Percentiles rank a stretch among this genome's conserved stretches.
These are phyloP conservation scores for Ranitomeya variabilis DNA, from an alignment of 2,113 vertebrate species.

Conservation along the genomic window DNA sequence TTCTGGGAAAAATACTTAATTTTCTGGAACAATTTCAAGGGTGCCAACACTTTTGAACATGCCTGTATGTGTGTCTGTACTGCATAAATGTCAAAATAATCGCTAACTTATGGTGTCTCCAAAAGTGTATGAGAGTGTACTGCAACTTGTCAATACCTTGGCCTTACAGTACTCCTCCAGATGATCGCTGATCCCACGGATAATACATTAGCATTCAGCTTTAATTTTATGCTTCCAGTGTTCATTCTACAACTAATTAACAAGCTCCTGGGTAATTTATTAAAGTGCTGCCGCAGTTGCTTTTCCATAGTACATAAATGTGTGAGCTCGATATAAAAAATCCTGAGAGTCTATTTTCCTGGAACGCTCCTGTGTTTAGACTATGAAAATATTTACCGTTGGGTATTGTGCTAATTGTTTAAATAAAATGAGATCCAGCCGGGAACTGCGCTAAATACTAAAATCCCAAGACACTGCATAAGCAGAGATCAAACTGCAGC, in stretches of 20 bases:
- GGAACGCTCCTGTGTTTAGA: background rate
- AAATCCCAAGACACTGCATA: background rate
- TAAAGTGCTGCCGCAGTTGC: background rate
- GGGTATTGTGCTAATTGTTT: slow-evolving; percentile 5
- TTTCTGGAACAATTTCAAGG: too few relatives aligned
- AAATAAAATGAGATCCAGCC: background rate
- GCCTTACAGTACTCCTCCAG: background rate
- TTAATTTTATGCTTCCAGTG: background rate
- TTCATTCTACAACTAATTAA: background rate
- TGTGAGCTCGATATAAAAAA: background rate
- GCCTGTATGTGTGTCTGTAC: too few relatives aligned
- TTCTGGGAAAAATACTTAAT: too few relatives aligned
- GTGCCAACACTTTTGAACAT: too few relatives aligned
- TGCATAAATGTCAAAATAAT: too few relatives aligned
- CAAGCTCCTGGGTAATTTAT: background rate
- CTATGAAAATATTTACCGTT: background rate
- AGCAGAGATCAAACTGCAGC: background rate
- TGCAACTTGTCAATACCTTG: too few relatives aligned
- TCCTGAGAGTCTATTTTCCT: background rate
- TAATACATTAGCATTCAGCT: background rate
- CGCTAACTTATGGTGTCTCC: too few relatives aligned
- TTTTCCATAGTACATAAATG: background rate
- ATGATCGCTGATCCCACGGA: background rate
- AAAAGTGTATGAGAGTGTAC: too few relatives aligned
- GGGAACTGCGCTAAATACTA: background rate